phyloP scores from a whole-genome alignment of 2,888 invertebrate species.

The Hyposoter dolosus region DNA sequence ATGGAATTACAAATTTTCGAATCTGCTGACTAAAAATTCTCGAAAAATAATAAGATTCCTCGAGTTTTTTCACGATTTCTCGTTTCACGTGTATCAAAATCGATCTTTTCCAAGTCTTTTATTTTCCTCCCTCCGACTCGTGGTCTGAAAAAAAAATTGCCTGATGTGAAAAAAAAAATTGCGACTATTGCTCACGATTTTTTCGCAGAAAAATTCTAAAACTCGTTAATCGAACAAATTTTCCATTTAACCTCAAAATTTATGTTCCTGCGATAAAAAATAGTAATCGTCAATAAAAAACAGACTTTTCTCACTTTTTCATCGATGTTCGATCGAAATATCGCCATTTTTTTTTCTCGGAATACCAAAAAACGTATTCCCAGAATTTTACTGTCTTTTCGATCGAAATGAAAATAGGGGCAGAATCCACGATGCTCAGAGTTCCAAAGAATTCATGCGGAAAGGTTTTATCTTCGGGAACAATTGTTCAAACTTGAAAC shows the following conservation, averaged over 20 bases:
- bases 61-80: not conserved
- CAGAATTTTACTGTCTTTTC: not conserved
- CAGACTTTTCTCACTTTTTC: not conserved
- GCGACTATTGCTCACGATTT: not conserved
- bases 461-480: constrained; percentile 10
- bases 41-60: not conserved
- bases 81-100: not conserved
- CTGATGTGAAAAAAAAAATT: not conserved
- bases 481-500: constrained; percentile 33
- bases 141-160: not conserved
- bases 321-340: not conserved
- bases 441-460: constrained; percentile 36
- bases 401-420: not conserved
- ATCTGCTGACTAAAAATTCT: not conserved
- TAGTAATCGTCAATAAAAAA: not conserved
- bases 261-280: not conserved
- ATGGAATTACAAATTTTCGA: not conserved
- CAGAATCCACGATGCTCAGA: constrained; percentile 21
- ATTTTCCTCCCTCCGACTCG: not conserved
- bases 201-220: not conserved
- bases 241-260: not conserved
- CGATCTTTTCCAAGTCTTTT: not conserved
- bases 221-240: not conserved
- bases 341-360: not conserved
- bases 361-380: not conserved